Evolutionary conservation across 2,888 invertebrate species (phyloP).

Genomic region (Nomada ferruginata): DNA sequence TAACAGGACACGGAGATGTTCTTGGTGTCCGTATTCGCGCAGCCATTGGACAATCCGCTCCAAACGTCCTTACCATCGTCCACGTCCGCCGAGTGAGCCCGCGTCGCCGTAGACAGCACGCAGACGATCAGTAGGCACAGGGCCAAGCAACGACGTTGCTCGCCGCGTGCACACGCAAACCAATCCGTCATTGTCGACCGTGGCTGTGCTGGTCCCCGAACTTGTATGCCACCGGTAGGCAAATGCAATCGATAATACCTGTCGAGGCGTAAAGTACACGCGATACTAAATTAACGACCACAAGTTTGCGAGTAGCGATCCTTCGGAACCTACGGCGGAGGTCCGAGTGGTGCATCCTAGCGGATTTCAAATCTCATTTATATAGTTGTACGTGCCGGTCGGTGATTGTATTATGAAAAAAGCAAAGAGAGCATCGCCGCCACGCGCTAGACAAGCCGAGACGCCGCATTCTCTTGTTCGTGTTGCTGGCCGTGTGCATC

Average conservation of each 20-base stretch:
- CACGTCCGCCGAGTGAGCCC: constrained; percentile 3
- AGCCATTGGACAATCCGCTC: constrained; percentile 71
- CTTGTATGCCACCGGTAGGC: background rate
- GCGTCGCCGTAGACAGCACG: constrained; percentile 37
- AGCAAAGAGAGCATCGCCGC: constrained; percentile 68
- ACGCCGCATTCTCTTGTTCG: constrained; percentile 57
- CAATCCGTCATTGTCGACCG: constrained; percentile 48
- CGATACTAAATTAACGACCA: background rate
- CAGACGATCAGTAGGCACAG: constrained; percentile 39
- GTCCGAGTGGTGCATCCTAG: constrained; percentile 72
- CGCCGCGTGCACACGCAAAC: constrained; percentile 13
- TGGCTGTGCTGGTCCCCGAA: background rate
- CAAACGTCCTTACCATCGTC: constrained; percentile 64
- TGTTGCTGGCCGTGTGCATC: constrained; percentile 62
- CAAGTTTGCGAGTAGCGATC: constrained; percentile 43
- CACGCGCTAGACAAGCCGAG: constrained; percentile 37
- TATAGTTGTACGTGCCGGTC: constrained; percentile 71
- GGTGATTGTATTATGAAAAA: constrained; percentile 76
- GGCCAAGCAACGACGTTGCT: constrained; percentile 28
- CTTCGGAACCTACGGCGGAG: constrained; percentile 74
- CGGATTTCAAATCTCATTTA: constrained; percentile 71
- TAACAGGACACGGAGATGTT: constrained; percentile 84
- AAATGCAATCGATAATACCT: background rate
- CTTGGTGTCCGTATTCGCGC: constrained; percentile 73
- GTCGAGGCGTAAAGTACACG: background rate